phyloP scores from a whole-genome alignment of 1,140 invertebrate genomes.

The Nylanderia fulva region DNA sequence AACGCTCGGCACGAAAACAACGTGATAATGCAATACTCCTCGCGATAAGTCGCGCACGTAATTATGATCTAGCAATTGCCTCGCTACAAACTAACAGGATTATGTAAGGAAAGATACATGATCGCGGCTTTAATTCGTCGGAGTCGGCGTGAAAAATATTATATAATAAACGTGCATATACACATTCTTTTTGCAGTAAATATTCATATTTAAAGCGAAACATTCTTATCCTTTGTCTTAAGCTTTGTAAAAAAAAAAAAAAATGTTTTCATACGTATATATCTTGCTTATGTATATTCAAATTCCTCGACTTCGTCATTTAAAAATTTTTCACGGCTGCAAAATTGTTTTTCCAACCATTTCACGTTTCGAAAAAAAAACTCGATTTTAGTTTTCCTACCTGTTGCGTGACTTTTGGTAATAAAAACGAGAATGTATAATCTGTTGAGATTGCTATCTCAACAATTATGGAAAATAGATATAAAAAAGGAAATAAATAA shows the following conservation, averaged over 20 bases:
- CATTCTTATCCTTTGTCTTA: too few species aligned
- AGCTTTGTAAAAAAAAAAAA: too few species aligned
- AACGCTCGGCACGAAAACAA: neutral
- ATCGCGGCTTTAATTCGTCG: neutral
- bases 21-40: neutral
- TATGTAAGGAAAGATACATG: constrained; percentile 17
- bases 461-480: too few species aligned
- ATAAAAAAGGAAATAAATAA: too few species aligned
- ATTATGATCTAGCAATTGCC: constrained; percentile 10
- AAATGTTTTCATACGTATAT: neutral
- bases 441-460: neutral
- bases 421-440: neutral
- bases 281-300: neutral
- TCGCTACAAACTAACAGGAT: constrained; percentile 36
- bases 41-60: constrained; percentile 30
- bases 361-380: neutral
- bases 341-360: neutral
- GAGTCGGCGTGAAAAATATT: neutral
- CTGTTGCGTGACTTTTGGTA: neutral
- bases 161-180: neutral
- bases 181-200: constrained; percentile 12
- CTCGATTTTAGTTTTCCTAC: neutral
- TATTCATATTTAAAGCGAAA: neutral
- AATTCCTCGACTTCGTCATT: too few species aligned
- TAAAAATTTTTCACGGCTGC: too few species aligned